Evolutionary conservation across 2,797 vertebrate species (phyloP).

Genomic region (Gallinago nigripennis): DNA sequence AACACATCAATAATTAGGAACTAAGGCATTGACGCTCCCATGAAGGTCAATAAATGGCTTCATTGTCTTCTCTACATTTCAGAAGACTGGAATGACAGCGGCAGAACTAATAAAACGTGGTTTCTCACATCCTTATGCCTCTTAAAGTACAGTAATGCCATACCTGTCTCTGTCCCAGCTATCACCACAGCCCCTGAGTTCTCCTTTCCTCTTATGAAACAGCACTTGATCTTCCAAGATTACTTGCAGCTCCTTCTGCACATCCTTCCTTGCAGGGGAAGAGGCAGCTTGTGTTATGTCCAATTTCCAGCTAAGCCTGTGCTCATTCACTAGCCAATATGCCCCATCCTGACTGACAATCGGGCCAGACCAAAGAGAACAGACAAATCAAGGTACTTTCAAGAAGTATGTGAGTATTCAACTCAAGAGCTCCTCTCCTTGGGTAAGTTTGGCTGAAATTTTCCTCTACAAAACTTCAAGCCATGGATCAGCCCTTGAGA

Average conservation of each 20-base stretch:
- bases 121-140: neutral
- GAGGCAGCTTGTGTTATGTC: neutral
- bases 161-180: neutral
- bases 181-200: neutral
- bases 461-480: neutral
- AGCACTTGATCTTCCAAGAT: neutral
- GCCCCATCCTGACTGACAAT: neutral
- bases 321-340: neutral
- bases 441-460: neutral
- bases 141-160: neutral
- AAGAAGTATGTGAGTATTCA: neutral
- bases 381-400: neutral
- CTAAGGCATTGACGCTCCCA: neutral
- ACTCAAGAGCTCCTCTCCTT: neutral
- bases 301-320: neutral
- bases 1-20: neutral
- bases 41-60: constrained; percentile 5
- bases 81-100: neutral
- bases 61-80: neutral
- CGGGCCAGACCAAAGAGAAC: neutral
- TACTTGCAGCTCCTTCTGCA: neutral
- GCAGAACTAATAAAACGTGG: neutral
- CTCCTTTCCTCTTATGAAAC: neutral
- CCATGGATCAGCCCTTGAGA: neutral
- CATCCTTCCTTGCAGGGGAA: neutral